A percentile compares a stretch with the other conserved stretches of the same genome.
phyloP scores from a whole-genome alignment of 2,113 vertebrate genomes.

The Eulemur macaco region DNA sequence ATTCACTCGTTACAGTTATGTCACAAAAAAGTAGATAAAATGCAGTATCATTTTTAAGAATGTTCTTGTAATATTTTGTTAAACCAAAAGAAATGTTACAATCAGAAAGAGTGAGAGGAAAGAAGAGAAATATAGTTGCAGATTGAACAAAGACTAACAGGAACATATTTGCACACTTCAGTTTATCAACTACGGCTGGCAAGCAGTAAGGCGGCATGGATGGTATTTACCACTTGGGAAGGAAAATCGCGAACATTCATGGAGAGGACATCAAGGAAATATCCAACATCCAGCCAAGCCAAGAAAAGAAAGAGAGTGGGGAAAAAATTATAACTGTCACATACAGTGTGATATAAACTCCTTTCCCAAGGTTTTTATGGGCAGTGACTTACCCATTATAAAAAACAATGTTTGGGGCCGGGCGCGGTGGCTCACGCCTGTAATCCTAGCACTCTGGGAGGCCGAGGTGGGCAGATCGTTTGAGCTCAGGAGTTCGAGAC shows the following conservation, averaged over 20 bases:
- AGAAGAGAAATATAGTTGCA: not conserved
- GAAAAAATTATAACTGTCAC: not conserved
- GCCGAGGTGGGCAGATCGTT: too few relatives aligned
- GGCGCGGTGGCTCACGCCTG: too few relatives aligned
- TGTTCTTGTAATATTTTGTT: slow-evolving; percentile 54
- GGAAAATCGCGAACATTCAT: not conserved
- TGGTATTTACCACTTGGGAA: not conserved
- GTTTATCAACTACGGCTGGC: not conserved
- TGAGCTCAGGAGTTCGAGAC: too few relatives aligned
- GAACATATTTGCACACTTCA: not conserved
- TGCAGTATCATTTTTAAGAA: slow-evolving; percentile 27
- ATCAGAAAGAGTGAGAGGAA: not conserved
- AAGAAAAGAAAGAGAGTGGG: not conserved
- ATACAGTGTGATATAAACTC: not conserved
- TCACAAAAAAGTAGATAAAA: slow-evolving; percentile 48
- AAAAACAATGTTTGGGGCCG: not conserved
- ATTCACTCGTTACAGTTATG: slow-evolving; percentile 53
- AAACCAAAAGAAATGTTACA: slow-evolving; percentile 45
- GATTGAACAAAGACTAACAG: not conserved
- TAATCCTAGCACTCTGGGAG: too few relatives aligned
- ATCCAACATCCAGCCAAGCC: not conserved
- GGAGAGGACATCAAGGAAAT: not conserved
- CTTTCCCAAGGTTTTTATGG: not conserved
- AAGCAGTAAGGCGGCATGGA: not conserved
- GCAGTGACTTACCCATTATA: not conserved